Evolutionary conservation across 1,140 invertebrate species (phyloP), one percentile per base, ranked within the genome.

Genomic region (Heliothis subflexa): DNA sequence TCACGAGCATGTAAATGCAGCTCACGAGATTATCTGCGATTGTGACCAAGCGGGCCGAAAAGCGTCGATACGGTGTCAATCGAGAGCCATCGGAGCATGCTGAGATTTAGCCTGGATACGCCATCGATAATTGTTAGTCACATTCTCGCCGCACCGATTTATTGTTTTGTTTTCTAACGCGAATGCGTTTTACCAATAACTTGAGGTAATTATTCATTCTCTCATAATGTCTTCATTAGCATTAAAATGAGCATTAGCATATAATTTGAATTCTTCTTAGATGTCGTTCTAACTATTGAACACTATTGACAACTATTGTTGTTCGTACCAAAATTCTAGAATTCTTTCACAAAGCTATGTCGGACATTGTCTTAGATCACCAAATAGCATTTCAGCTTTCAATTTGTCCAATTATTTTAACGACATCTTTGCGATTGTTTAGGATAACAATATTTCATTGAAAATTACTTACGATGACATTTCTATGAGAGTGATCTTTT

Each of bases 1-100:
- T 88, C 82, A 70, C 80, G 74, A 81, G 78, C 79, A 85, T 86
- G 86, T 87, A 86, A 87, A 88, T 83, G 80, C 80, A 78, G 80
- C 82, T 85, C 85, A 88, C 87, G 86, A 88, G 87, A 91, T 90
- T 89, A 86, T 91, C 82, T 88, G 86, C 83, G 80, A 89, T 85
- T 90, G 86, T 89, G 83, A 81, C 78, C 78, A 86, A 87, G 62
- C 86, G 81, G 81, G 81, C 76, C 84, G 79, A 81, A 79, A 80
- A 79, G 81, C 86, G 62, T 77, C 75, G 78, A 86, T 81, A 80
- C 81, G 73, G 50, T 76, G 85, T 87, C 84, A 81, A 84, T 85
- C 82, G 72, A 59, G 82, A 86, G 77, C 80, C 90, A 90, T 85
- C 89, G 84, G 81, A 83, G 85, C 90, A 89, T 91, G 84, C 86